phyloP scores from a whole-genome alignment of 30 jellyfish, hydroid and myxozoan genomes.

The Catostylus mosaicus region DNA sequence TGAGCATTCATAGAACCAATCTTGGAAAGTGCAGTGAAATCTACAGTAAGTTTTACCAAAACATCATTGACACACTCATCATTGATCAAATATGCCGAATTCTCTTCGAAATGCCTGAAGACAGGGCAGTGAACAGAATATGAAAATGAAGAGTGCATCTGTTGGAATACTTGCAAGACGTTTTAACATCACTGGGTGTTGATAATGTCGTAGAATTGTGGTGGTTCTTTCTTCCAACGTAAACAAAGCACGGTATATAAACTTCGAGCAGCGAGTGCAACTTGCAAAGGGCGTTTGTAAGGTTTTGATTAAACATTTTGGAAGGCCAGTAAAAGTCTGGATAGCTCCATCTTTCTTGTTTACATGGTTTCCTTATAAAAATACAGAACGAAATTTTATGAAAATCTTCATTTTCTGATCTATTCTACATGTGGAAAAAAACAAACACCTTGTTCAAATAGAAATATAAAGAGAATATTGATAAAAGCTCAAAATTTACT shows the following conservation, averaged over 20 bases:
- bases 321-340: neutral
- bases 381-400: too few relatives aligned
- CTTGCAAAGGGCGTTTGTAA: conserved; percentile 13
- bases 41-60: too few relatives aligned
- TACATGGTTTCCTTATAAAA: neutral
- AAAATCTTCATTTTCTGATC: too few relatives aligned
- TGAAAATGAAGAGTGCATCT: neutral
- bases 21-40: too few relatives aligned
- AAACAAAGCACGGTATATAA: neutral
- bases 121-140: conserved; percentile 2
- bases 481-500: too few relatives aligned
- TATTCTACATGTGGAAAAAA: too few relatives aligned
- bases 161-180: neutral
- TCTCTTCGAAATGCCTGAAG: neutral
- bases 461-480: too few relatives aligned
- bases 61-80: too few relatives aligned
- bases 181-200: neutral
- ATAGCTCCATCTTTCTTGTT: neutral
- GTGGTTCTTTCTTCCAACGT: neutral
- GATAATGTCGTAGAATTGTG: neutral
- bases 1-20: too few relatives aligned
- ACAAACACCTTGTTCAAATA: too few relatives aligned
- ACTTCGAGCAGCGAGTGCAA: neutral
- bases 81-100: neutral
- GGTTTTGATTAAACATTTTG: neutral